A percentile compares a stretch with the other conserved stretches of the same genome.
Evolutionary conservation across 2,797 vertebrate species (phyloP).

Genomic region (Leptoclinus maculatus): DNA sequence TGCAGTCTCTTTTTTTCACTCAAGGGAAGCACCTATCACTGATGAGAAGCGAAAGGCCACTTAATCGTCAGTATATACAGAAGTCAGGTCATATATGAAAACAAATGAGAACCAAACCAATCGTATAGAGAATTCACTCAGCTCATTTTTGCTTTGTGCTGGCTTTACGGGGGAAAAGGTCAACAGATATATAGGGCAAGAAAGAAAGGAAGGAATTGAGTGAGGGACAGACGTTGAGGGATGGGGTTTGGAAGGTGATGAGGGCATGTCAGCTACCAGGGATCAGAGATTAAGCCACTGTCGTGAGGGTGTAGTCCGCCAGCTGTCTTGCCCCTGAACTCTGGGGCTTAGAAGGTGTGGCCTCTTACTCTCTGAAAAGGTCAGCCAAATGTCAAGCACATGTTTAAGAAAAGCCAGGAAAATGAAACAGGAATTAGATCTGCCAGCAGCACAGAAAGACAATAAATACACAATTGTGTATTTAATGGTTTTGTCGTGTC

Average conservation of each 20-base stretch:
- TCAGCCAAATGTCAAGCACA: slow-evolving; percentile 35
- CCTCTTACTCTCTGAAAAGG: slow-evolving; percentile 24
- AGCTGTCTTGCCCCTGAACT: slow-evolving; percentile 50
- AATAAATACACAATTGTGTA: background rate
- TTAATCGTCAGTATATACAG: background rate
- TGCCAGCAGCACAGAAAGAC: slow-evolving; percentile 2
- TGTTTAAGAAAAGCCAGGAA: slow-evolving; percentile 26
- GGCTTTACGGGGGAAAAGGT: background rate
- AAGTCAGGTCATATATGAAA: background rate
- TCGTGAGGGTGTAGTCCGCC: slow-evolving; percentile 59
- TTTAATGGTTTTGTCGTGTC: background rate
- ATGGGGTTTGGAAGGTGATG: slow-evolving; percentile 18
- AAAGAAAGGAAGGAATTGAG: slow-evolving; percentile 3
- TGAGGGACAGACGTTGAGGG: slow-evolving; percentile 31
- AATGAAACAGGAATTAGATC: background rate
- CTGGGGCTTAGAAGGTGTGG: slow-evolving; percentile 32
- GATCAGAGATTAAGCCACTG: slow-evolving; percentile 77
- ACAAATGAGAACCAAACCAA: background rate
- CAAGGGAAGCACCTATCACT: slow-evolving; percentile 1
- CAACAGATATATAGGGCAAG: background rate
- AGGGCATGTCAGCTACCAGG: slow-evolving; percentile 49
- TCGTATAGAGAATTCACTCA: background rate
- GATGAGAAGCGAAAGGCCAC: background rate
- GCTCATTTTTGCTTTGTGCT: background rate
- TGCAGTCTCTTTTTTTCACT: background rate